These are phyloP conservation scores for Emydocephalus ijimae DNA, from an alignment of 2,113 vertebrate genomes.

Conservation along the genomic window DNA sequence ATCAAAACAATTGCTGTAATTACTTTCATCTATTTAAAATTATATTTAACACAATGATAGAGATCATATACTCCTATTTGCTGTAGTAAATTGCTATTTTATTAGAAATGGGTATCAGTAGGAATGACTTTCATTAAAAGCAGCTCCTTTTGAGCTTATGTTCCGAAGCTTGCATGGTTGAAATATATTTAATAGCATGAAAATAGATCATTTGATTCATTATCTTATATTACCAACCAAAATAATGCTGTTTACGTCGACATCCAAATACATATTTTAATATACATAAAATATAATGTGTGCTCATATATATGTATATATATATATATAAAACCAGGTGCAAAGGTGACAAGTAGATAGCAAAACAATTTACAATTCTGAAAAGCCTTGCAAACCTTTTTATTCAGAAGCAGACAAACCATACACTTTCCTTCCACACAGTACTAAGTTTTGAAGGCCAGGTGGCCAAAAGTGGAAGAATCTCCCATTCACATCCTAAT, in stretches of 20 bases:
- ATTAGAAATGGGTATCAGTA: conserved; percentile 56
- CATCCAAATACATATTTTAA: conserved; percentile 3
- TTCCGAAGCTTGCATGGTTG: conserved; percentile 32
- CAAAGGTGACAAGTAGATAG: conserved; percentile 45
- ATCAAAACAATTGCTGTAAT: conserved; percentile 51
- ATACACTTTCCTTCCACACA: conserved; percentile 59
- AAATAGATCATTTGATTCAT: conserved; percentile 48
- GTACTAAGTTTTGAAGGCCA: conserved; percentile 72
- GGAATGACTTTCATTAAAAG: conserved; percentile 57
- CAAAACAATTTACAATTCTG: conserved; percentile 30
- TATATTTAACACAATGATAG: neutral
- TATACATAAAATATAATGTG: neutral
- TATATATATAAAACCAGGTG: conserved; percentile 46
- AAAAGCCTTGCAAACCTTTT: conserved; percentile 58
- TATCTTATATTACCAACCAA: conserved; percentile 39
- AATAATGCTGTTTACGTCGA: conserved; percentile 51
- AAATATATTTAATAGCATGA: conserved; percentile 40
- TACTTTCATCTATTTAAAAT: conserved; percentile 6
- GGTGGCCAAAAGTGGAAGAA: conserved; percentile 67
- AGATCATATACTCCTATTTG: conserved; percentile 7
- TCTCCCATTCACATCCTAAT: conserved; percentile 43
- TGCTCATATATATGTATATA: neutral
- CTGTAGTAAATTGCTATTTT: conserved; percentile 28
- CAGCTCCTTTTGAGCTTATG: conserved; percentile 51
- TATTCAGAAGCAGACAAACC: conserved; percentile 43